Base-by-base conservation (phyloP, 1,140 invertebrate genomes). In the Sinella curviseta region DNA sequence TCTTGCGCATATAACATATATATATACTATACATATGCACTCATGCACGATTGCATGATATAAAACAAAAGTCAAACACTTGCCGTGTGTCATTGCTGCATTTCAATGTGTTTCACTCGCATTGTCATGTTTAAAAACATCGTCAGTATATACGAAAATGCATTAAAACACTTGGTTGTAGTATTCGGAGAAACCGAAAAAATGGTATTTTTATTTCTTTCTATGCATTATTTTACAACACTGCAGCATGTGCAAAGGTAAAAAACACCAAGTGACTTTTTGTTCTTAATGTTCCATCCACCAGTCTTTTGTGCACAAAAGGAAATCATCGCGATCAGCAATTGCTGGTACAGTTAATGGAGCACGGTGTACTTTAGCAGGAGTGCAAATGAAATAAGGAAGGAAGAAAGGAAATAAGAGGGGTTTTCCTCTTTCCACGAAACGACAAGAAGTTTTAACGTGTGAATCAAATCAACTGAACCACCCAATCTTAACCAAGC, bases 381-480 rank as follows among this genome's bases (percentile, higher is more conserved):
- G 31, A 4, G 31, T 8, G 24, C 65, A 70, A 70, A 70, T 8
- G 31, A 70, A 70, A 24, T 14, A 65, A 70, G 65, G 65, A 33
- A 70, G 31, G 30, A 30, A 33, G 31, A 31, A 24, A 31, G 31
- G 26, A 33, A 30, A 3, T 70, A 31, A 33, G 28, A 14, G 28
- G 65, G 12, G 31, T 70, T 70, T 31, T 70, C 31, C 3, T 65
- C 26, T 70, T 70, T 70, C 65, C 26, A 70, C 28, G 65, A n/a
- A 70, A 70, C 31, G 65, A 70, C 65, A 70, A 70, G 31, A 70
- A 70, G 65, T 70, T 70, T 70, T 33, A 70, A 70, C 31, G 65
- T 70, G 65, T 70, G 65, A 70, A 70, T 70, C 65, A 33, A 70
- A 70, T 70, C 65, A 70, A 70, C 8, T 70, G 65, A 70, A 70